Conservation (phyloP, 1,140 invertebrate genomes). For the Lerema accius region DNA sequence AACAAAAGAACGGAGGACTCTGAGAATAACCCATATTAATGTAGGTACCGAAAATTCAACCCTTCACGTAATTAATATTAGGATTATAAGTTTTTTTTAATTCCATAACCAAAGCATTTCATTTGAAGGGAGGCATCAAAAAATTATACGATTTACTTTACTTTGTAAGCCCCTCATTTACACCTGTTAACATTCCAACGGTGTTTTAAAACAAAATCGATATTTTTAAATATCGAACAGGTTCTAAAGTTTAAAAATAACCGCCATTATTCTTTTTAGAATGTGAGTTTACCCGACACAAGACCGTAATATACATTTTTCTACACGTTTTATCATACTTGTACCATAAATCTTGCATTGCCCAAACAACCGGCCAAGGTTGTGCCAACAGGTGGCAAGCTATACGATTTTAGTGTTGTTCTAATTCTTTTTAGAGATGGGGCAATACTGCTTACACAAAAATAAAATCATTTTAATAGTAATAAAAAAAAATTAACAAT, state of each 20-base stretch:
- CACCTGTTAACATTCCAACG: background rate
- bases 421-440: conserved; percentile 32
- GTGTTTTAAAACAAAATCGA: background rate
- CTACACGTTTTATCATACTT: conserved; percentile 17
- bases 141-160: no score
- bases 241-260: conserved; percentile 5
- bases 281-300: conserved; percentile 9
- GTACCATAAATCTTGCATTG: conserved; percentile 33
- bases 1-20: no score
- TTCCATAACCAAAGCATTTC: no score
- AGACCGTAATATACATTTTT: conserved; percentile 13
- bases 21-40: no score
- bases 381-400: conserved; percentile 39
- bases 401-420: conserved; percentile 34
- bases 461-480: no score
- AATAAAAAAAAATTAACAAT: no score
- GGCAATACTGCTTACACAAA: no score
- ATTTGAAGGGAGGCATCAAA: no score
- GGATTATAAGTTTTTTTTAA: no score
- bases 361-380: conserved; percentile 31
- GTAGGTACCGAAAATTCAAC: no score
- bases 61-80: no score
- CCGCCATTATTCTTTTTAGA: conserved; percentile 7
- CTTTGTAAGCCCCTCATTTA: no score
- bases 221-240: background rate